These are phyloP conservation scores for Zoanthus solanderi DNA, from an alignment of 92 coral and sea anemone genomes.

Conservation along the genomic window DNA sequence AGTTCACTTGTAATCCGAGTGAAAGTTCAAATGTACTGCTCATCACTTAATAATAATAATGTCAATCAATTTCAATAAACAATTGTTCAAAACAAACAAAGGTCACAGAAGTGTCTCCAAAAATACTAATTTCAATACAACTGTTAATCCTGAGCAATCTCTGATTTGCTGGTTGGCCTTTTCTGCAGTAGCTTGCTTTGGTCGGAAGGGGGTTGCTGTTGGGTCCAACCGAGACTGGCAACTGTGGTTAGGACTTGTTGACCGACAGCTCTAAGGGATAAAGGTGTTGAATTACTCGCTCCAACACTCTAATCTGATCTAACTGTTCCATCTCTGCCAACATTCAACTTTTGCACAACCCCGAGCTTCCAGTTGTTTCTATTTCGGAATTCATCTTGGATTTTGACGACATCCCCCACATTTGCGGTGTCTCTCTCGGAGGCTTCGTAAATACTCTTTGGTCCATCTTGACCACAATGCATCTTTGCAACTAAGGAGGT, in stretches of 20 bases:
- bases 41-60: not conserved
- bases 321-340: constrained; percentile 18
- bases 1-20: not conserved
- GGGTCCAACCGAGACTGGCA: not conserved
- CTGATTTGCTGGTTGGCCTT: not conserved
- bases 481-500: constrained; percentile 48
- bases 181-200: not conserved
- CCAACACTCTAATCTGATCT: not conserved
- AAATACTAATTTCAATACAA: not conserved
- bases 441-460: constrained; percentile 52
- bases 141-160: not conserved
- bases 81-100: not conserved
- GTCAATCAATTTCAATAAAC: not conserved
- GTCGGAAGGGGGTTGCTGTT: not conserved
- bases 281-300: not conserved
- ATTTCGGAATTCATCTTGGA: constrained; percentile 22
- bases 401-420: constrained; percentile 58
- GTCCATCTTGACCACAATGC: constrained; percentile 62
- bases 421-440: constrained; percentile 48
- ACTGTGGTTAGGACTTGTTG: not conserved
- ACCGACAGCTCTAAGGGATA: not conserved
- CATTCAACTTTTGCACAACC: constrained; percentile 12
- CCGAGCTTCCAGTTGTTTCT: constrained; percentile 21
- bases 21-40: not conserved
- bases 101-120: not conserved